These are phyloP conservation scores for Rhynchonema sp. DNA, from an alignment of 2,888 invertebrate genomes.

Conservation along the genomic window DNA sequence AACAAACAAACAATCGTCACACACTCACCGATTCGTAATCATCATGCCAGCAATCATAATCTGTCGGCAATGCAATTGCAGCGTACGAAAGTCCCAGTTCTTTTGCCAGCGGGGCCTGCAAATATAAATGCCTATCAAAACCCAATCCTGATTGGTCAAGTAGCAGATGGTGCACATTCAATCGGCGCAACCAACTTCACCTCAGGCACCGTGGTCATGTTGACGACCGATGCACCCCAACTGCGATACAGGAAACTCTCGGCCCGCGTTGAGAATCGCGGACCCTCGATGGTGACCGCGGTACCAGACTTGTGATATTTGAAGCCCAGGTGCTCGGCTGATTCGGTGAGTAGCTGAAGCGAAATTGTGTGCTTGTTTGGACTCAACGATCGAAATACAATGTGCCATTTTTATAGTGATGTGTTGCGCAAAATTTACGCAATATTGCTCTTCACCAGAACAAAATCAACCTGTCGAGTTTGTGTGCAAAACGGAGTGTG, in stretches of 20 bases:
- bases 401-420: not conserved
- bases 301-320: slow-evolving; percentile 46
- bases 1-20: too few relatives aligned
- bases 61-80: slow-evolving; percentile 78
- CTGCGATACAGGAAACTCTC: slow-evolving; percentile 66
- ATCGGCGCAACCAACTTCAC: too few relatives aligned
- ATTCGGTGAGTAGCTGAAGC: slow-evolving; percentile 41
- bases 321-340: slow-evolving; percentile 44
- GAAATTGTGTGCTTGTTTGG: not conserved
- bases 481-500: slow-evolving; percentile 62
- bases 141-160: too few relatives aligned
- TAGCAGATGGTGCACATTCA: too few relatives aligned
- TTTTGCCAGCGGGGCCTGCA: slow-evolving; percentile 66
- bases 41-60: slow-evolving; percentile 93
- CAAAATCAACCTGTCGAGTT: slow-evolving; percentile 41
- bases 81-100: slow-evolving; percentile 83
- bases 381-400: not conserved
- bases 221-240: slow-evolving; percentile 76
- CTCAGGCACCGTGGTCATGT: slow-evolving; percentile 95
- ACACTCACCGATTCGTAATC: too few relatives aligned
- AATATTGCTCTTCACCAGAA: too few relatives aligned
- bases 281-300: slow-evolving; percentile 65
- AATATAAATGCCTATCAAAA: too few relatives aligned
- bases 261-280: slow-evolving; percentile 65
- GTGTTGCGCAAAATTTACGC: too few relatives aligned